These are phyloP conservation scores for Physocephala rufipes DNA, from an alignment of 2,888 invertebrate genomes.

Conservation along the genomic window DNA sequence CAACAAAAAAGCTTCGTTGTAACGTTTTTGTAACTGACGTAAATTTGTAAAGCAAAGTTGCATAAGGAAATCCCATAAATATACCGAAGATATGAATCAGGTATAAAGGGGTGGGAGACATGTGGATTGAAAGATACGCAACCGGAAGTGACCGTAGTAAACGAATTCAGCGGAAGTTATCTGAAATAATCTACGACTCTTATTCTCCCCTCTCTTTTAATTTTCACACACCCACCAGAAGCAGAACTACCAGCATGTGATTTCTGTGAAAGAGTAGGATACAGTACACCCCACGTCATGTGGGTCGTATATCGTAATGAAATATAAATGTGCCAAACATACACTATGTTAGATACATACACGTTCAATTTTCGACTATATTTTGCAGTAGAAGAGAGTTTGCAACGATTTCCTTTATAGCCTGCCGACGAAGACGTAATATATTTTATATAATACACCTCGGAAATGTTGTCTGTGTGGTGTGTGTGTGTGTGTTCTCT, in stretches of 20 bases:
- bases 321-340: no score
- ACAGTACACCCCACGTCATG: background rate
- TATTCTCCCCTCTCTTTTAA: background rate
- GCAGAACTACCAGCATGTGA: background rate
- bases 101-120: no score
- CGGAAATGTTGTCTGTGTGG: no score
- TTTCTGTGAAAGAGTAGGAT: background rate
- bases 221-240: background rate
- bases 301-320: no score
- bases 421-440: background rate
- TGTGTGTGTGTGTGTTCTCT: no score
- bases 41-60: no score
- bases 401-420: background rate
- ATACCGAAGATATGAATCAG: no score
- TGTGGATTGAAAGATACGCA: background rate
- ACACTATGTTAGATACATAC: no score
- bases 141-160: slow-evolving; percentile 22
- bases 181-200: background rate
- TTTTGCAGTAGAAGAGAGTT: background rate
- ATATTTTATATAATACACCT: background rate
- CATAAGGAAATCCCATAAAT: no score
- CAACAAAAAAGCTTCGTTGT: no score
- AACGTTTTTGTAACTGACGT: no score
- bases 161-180: background rate
- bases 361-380: background rate